These are phyloP conservation scores for Patella vulgata DNA, from an alignment of 1,140 invertebrate species.

Conservation along the genomic window DNA sequence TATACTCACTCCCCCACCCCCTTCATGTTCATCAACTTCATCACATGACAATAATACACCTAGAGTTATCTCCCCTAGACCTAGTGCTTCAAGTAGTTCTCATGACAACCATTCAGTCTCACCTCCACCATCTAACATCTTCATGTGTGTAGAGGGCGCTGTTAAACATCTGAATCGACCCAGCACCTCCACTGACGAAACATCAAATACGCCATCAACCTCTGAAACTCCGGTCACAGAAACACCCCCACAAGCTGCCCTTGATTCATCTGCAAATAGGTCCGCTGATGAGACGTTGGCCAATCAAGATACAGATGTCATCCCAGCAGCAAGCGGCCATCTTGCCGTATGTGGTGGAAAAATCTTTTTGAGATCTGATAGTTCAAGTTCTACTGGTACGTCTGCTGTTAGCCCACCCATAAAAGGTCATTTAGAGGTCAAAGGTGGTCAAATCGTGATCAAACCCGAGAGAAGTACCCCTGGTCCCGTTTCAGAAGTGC, in stretches of 20 bases:
- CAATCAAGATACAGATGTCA: neutral
- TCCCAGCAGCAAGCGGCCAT: slow-evolving; percentile 1
- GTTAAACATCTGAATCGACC: neutral
- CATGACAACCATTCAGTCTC: no score
- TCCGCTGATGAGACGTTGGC: neutral
- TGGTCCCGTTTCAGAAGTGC: neutral
- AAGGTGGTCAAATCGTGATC: slow-evolving; percentile 24
- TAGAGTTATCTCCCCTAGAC: no score
- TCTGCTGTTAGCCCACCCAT: neutral
- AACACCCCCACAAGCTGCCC: neutral
- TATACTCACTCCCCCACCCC: no score
- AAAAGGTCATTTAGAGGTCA: slow-evolving; percentile 20
- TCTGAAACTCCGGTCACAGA: neutral
- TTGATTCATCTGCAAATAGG: neutral
- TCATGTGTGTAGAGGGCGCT: no score
- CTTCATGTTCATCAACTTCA: no score
- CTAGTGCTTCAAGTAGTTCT: no score
- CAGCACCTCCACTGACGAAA: slow-evolving; percentile 14
- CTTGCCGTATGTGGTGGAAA: slow-evolving; percentile 40
- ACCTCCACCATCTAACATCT: no score
- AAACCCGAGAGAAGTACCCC: neutral
- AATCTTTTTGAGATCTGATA: slow-evolving; percentile 30
- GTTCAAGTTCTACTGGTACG: neutral
- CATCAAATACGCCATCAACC: slow-evolving; percentile 4
- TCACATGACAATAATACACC: no score